phyloP scores from a whole-genome alignment of 2,113 vertebrate species.

The Vombatus ursinus region DNA sequence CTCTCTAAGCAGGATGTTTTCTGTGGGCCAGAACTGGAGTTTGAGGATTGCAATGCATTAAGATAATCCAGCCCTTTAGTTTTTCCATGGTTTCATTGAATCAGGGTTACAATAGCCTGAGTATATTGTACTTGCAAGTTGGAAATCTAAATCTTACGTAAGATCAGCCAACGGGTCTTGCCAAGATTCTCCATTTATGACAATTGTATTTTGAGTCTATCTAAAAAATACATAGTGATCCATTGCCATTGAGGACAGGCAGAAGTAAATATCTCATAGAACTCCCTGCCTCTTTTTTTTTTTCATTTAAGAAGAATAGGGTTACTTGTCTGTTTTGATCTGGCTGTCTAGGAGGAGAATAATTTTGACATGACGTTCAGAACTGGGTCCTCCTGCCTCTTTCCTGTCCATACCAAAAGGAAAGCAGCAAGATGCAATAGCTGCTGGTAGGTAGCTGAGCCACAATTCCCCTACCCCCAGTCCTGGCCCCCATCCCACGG shows the following conservation, averaged over 20 bases:
- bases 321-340: neutral
- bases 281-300: neutral
- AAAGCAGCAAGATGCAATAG: neutral
- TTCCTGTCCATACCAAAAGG: neutral
- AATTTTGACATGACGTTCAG: neutral
- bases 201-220: fast-evolving
- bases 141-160: neutral
- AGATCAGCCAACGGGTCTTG: neutral
- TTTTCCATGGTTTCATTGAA: fast-evolving
- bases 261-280: neutral
- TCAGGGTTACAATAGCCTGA: neutral
- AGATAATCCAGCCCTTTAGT: neutral
- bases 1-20: neutral
- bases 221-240: neutral
- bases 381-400: neutral
- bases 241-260: neutral
- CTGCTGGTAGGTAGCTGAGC: neutral
- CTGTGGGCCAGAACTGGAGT: too few species aligned
- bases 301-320: neutral
- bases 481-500: neutral
- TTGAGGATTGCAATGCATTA: neutral
- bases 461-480: neutral
- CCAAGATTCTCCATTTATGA: neutral
- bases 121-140: fast-evolving
- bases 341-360: neutral